Base-by-base conservation (phyloP, 2,797 vertebrate genomes). In the Allochrocebus solatus region DNA sequence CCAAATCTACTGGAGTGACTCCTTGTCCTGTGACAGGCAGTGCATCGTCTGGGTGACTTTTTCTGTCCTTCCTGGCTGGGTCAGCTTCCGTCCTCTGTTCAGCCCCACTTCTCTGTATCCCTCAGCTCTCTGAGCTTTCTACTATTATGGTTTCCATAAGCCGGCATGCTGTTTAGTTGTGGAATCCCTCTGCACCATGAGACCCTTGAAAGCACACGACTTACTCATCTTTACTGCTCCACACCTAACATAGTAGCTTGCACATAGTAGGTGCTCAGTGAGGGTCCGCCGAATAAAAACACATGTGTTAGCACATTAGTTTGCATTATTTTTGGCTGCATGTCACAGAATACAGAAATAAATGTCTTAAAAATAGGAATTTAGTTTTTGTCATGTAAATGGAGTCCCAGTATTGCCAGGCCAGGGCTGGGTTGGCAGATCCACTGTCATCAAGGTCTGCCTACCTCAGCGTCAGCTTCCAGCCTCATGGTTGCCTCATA, bases 31-130 rank as follows among this genome's bases (percentile, higher is more conserved):
- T 64, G 43, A 39, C 4, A 4, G 9, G n/a, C 12, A 8, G 2
- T 1, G 0, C 0, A n/a, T 4, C 7, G 14, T 39, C n/a, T 30
- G 50, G 36, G 64, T 46, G 46, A 2, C 41, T 46, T 21, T 90
- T 82, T 48, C 75, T 46, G 33, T 39, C 26, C 30, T 39, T 5
- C 14, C 39, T 6, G 21, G 30, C 33, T 13, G 16, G 46, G 16
- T n/a, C 22, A 16, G 0, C 4, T 9, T 16, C 33, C 46, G 26
- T 12, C 61, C 26, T 17, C 33, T 39, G 17, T 17, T 12, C 19
- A 12, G 14, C 16, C 2, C 21, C 30, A 43, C 21, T 30, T 26
- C 28, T 24, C 67, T 14, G 36, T 67, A 84, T 36, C 59, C 53
- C 19, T 74, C 30, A 10, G 53, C 79, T 39, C 50, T 89, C 50